Base-by-base conservation (phyloP, 1,140 invertebrate species). In the Amyelois transitella region DNA sequence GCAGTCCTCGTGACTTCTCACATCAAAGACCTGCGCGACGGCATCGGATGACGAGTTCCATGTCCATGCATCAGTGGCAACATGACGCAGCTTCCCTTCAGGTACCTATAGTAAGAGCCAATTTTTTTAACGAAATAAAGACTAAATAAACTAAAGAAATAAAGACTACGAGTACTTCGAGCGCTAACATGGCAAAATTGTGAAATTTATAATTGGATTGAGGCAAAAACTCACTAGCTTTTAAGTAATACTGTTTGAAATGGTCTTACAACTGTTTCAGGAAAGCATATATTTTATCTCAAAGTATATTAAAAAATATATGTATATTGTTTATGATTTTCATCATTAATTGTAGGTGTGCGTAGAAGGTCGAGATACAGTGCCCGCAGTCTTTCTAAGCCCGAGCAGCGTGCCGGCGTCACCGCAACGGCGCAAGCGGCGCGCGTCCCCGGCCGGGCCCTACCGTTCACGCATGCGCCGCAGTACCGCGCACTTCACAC, bases 1-100 rank as follows among this genome's bases (percentile, higher is more conserved):
- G 94, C 14, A 95, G 93, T 61, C 94, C 94, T 0, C 92, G 94
- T 55, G 94, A 96, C 64, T 95, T 95, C 75, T 90, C 91, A 0
- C 63, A 93, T 88, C 72, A 93, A 91, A 74, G 93, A 89, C 63
- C 88, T 90, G 22, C 89, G 90, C 44, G 92, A 91, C 69, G 78
- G 89, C 43, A 92, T 88, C 51, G 91, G 25, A 69, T 81, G 17
- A 53, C 76, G 7, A 58, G 59, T 6, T 68, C 72, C 28, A 60
- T 55, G 28, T 71, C 77, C 6, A 53, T 82, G 22, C 72, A 78
- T 17, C 81, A 78, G 18, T 84, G 81, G 81, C 77, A 79, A 38
- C 72, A 81, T n/a, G 84, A 86, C 45, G 62, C 68, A 5, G 66
- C 68, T 18, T 75, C 79, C 5, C 73, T 86, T 25, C 81, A 86